Percentiles rank a stretch among this genome's conserved stretches.
These are phyloP conservation scores for Crenuchus spilurus DNA, from an alignment of 2,797 vertebrate genomes.

Conservation along the genomic window DNA sequence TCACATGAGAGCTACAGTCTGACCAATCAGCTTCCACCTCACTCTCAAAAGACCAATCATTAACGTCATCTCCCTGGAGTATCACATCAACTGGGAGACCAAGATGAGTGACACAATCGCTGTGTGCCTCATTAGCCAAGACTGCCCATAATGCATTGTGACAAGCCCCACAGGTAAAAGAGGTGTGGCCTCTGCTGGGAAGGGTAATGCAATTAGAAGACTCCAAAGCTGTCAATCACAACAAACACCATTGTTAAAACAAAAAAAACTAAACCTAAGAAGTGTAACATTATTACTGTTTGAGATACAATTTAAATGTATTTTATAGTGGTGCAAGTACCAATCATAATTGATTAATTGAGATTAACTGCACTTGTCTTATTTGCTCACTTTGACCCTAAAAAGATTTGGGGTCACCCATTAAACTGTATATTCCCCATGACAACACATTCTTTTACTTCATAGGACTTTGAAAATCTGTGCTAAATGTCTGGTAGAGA, in stretches of 20 bases:
- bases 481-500: too few relatives aligned
- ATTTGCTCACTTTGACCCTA: too few relatives aligned
- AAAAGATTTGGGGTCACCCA: too few relatives aligned
- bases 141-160: constrained; percentile 76
- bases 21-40: constrained; percentile 72
- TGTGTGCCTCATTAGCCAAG: constrained; percentile 80
- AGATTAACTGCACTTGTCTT: too few relatives aligned
- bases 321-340: too few relatives aligned
- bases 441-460: too few relatives aligned
- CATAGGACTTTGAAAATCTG: too few relatives aligned
- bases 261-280: background rate
- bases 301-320: background rate
- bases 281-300: background rate
- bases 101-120: constrained; percentile 73
- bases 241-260: constrained; percentile 54
- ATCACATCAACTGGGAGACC: constrained; percentile 72
- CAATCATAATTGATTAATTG: too few relatives aligned
- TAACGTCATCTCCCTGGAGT: constrained; percentile 64
- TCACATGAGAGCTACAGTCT: constrained; percentile 60
- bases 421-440: too few relatives aligned
- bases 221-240: constrained; percentile 80
- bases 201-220: constrained; percentile 84
- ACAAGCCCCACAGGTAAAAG: constrained; percentile 77
- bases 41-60: constrained; percentile 79
- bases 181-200: constrained; percentile 75